Base-by-base conservation (phyloP, 1,140 invertebrate species). In the Cyphomyrmex costatus region DNA sequence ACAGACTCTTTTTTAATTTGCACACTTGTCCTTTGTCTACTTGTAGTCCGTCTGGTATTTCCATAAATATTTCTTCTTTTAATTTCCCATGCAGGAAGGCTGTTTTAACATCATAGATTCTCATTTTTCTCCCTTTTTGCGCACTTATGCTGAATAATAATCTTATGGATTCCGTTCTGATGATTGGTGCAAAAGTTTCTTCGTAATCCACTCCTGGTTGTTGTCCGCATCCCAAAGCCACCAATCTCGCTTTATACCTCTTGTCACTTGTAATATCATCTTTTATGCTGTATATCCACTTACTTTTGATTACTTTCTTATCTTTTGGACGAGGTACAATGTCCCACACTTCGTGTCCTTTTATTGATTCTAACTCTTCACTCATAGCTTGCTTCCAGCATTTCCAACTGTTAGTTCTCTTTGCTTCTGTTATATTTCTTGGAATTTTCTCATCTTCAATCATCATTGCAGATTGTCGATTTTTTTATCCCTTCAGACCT, bases 21-120 rank as follows among this genome's bases (percentile, higher is more conserved):
- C 74, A 85, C 0, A 85, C 86, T 3, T 60, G 1, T 2, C 63
- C 2, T 3, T 36, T 49, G 0, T 53, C 33, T 5, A 33, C n/a
- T n/a, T n/a, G n/a, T n/a, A n/a, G n/a, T 33, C 33, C 33, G 0
- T 78, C 36, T 0, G 80, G 82, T 2, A 58, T 1, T 30, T 85
- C 82, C 65, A 87, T 73, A 33, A 14, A 87, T 1, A 87, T 73
- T 19, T 87, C 74, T 19, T 87, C 86, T 0, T 56, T 12, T 0
- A 87, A 42, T 0, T 1, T 14, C 8, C 66, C 66, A 3, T 79
- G 65, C 5, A 87, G 14, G 0, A 84, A 87, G 0, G 80, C 86
- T 0, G 86, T 85, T 58, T 46, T 58, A 0, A 85, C 86, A 7
- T 87, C 73, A 7, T 84, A 85, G 1, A 21, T 1, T 3, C 73